Conservation (phyloP, 1,140 invertebrate species). For the Bombus affinis region DNA sequence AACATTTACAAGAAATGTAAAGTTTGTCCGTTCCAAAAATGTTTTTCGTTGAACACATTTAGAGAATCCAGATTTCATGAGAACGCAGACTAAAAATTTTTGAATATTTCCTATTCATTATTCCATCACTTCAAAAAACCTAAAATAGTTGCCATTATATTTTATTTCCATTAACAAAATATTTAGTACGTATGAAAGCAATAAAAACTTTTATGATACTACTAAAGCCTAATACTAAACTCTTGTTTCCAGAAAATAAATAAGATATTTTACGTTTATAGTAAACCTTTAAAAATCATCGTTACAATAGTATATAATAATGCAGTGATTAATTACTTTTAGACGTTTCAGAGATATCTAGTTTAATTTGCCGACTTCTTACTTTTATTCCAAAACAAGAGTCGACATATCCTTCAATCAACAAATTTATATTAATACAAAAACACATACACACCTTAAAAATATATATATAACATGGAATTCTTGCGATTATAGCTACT, state of each 20-base stretch:
- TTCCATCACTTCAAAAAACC: background rate
- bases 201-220: background rate
- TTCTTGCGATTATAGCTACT: conserved; percentile 24
- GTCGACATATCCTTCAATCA: background rate
- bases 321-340: background rate
- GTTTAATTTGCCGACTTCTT: background rate
- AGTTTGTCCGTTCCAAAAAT: background rate
- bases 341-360: background rate
- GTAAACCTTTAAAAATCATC: background rate
- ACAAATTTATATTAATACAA: conserved; percentile 24
- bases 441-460: conserved; percentile 30
- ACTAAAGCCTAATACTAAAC: background rate
- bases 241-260: background rate
- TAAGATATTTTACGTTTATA: background rate
- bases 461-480: conserved; percentile 25
- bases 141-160: background rate
- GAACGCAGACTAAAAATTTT: background rate
- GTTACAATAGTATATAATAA: background rate
- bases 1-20: background rate
- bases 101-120: background rate
- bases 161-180: background rate
- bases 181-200: background rate
- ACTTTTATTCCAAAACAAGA: background rate
- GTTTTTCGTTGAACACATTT: conserved; percentile 32
- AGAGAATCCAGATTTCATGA: background rate